Evolutionary conservation across 2,113 vertebrate genomes (phyloP).

Genomic region (Rhabdomys dilectus): DNA sequence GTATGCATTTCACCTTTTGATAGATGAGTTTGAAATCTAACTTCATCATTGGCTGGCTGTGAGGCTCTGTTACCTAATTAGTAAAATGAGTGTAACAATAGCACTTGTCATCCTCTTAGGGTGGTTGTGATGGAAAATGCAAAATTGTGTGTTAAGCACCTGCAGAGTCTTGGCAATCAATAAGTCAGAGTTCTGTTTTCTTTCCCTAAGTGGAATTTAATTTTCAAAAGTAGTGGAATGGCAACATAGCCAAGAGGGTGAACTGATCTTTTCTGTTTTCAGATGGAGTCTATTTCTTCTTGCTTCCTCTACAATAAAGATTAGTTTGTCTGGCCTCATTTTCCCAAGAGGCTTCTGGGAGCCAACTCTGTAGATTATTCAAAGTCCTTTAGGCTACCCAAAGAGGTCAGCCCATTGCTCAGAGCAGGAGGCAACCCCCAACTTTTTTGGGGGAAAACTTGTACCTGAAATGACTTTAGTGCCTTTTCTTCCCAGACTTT

Average conservation of each 20-base stretch:
- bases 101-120: constrained; percentile 13
- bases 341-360: constrained; percentile 45
- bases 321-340: constrained; percentile 30
- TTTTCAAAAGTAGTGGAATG: constrained; percentile 70
- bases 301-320: not conserved
- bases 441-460: not conserved
- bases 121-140: constrained; percentile 48
- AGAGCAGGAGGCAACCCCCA: not conserved
- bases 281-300: not conserved
- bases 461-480: constrained; percentile 1
- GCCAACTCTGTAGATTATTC: not conserved
- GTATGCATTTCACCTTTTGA: constrained; percentile 23
- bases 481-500: not conserved
- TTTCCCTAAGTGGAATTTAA: constrained; percentile 67
- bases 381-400: not conserved
- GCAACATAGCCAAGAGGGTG: constrained; percentile 52
- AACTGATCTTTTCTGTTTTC: constrained; percentile 63
- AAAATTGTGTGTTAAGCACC: constrained; percentile 51
- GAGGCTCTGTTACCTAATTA: constrained; percentile 27
- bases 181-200: constrained; percentile 48
- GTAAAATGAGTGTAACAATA: constrained; percentile 52
- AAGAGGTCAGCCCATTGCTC: not conserved
- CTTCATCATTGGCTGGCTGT: not conserved
- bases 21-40: constrained; percentile 40
- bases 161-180: constrained; percentile 59